These are phyloP conservation scores for Sternotherus odoratus DNA, from an alignment of 2,797 vertebrate genomes.

Conservation along the genomic window DNA sequence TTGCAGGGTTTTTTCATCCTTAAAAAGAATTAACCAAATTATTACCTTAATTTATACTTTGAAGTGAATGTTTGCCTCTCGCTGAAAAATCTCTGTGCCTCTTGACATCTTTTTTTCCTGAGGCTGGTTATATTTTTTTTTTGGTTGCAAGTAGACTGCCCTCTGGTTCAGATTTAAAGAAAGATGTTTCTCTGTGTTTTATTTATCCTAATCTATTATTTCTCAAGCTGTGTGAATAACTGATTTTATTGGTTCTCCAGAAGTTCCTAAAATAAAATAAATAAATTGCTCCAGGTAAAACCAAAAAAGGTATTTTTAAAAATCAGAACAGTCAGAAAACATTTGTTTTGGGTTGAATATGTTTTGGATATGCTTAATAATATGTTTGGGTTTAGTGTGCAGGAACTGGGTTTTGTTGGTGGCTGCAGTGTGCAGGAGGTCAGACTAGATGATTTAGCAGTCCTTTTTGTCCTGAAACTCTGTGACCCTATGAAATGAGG, in stretches of 20 bases:
- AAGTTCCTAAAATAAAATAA: neutral
- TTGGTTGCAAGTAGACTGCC: neutral
- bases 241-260: neutral
- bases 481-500: neutral
- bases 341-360: neutral
- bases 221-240: neutral
- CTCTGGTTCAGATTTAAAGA: conserved; percentile 22
- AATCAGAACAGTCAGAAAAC: neutral
- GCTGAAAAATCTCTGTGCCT: neutral
- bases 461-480: neutral
- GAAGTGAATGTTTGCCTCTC: conserved; percentile 17
- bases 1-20: conserved; percentile 52
- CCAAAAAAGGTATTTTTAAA: neutral
- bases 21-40: conserved; percentile 59
- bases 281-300: neutral
- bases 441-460: neutral
- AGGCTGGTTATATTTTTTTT: conserved; percentile 3
- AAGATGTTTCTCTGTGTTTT: neutral
- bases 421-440: neutral
- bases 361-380: neutral
- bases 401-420: neutral
- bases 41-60: conserved; percentile 17
- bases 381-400: neutral
- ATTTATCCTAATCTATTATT: conserved; percentile 5
- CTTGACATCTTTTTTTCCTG: neutral